Evolutionary conservation across 2,113 vertebrate species (phyloP).

Genomic region (Ciconia boyciana): DNA sequence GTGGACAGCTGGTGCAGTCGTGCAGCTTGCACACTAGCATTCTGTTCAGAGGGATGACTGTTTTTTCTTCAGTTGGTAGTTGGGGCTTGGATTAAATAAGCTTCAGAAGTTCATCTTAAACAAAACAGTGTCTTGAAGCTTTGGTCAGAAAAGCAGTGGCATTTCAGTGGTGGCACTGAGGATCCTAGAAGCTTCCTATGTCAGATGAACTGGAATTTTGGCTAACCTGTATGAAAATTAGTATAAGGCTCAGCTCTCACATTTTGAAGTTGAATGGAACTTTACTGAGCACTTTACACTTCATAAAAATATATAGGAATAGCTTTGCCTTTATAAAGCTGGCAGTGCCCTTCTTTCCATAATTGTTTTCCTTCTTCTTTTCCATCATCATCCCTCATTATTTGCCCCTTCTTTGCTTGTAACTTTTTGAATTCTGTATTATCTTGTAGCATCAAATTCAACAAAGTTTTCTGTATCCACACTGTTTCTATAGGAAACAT

Average conservation of each 20-base stretch:
- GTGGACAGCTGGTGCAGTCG: conserved; percentile 5
- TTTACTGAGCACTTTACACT: not conserved
- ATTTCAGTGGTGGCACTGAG: not conserved
- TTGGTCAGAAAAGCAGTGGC: not conserved
- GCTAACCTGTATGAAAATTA: not conserved
- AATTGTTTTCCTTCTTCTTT: not conserved
- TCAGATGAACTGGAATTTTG: not conserved
- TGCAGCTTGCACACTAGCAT: not conserved
- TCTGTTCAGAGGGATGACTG: not conserved
- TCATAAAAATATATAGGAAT: not conserved
- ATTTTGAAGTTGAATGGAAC: not conserved
- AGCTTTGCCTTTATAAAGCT: not conserved
- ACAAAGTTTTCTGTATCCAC: not conserved
- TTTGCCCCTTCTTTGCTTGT: not conserved
- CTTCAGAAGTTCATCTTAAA: not conserved
- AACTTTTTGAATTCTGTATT: not conserved
- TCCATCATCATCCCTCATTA: not conserved
- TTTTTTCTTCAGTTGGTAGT: not conserved
- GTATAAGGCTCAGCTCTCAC: not conserved
- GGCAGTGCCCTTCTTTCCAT: not conserved
- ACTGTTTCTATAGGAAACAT: not conserved
- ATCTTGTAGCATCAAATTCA: not conserved
- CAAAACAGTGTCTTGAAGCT: not conserved
- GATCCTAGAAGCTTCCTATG: not conserved
- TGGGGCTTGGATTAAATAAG: not conserved